Evolutionary conservation across 2,797 vertebrate species (phyloP).

Genomic region (Chloroceryle inda): DNA sequence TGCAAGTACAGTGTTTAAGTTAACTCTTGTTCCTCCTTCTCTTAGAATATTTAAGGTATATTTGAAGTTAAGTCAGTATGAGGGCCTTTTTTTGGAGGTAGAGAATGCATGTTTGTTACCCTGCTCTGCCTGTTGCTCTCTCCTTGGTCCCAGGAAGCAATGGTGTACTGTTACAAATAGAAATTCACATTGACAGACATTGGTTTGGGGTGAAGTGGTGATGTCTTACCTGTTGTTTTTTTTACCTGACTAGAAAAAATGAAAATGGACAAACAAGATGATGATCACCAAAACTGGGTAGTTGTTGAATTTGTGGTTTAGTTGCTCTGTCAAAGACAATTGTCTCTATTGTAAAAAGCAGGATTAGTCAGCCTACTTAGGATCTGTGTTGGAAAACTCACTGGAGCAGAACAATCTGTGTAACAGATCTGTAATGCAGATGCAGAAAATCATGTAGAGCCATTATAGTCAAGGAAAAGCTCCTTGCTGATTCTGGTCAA

Average conservation of each 20-base stretch:
- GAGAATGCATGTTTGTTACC: not conserved
- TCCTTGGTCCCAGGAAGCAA: not conserved
- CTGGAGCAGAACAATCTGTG: not conserved
- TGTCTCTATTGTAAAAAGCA: not conserved
- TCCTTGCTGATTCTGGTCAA: not conserved
- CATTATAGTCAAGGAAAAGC: not conserved
- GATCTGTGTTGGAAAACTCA: not conserved
- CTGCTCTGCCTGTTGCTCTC: not conserved
- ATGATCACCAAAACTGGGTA: not conserved
- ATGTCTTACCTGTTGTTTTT: not conserved
- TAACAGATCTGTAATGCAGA: not conserved
- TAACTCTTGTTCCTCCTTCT: not conserved
- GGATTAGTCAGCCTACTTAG: not conserved
- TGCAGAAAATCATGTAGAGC: not conserved
- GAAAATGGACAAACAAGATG: not conserved
- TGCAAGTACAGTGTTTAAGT: not conserved
- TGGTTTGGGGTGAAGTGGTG: not conserved
- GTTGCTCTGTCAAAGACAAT: not conserved
- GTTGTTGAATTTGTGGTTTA: not conserved
- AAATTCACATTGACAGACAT: not conserved
- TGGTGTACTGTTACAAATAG: not conserved
- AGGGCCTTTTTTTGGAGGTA: not conserved
- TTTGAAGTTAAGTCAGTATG: not conserved
- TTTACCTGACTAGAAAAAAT: not conserved
- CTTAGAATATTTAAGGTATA: not conserved